These are phyloP conservation scores for Bovichtus variegatus DNA, from an alignment of 2,797 vertebrate species.

Conservation along the genomic window DNA sequence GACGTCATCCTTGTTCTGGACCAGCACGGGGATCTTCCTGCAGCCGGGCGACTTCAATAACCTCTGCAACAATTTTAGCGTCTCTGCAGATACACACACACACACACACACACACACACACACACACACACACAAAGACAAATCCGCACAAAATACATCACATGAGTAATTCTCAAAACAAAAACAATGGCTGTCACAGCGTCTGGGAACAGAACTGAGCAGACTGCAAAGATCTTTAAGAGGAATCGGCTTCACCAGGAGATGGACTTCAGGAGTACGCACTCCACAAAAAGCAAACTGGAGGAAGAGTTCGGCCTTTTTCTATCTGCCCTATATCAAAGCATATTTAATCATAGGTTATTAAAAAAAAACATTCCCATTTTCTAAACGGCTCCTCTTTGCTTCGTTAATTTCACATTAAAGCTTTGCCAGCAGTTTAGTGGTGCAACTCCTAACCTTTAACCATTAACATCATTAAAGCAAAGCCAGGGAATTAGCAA, in stretches of 20 bases:
- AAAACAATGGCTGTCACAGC: conserved; percentile 1
- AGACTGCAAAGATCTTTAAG: neutral
- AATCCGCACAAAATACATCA: neutral
- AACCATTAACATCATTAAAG: conserved; percentile 14
- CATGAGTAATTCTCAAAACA: neutral
- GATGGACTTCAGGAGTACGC: neutral
- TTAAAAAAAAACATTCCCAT: neutral
- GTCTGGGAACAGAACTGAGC: neutral
- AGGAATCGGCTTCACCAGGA: neutral
- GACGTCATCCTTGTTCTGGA: conserved; percentile 98
- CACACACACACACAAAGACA: neutral
- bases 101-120: too few relatives aligned
- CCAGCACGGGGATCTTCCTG: conserved; percentile 97
- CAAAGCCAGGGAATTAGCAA: neutral
- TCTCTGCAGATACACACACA: conserved; percentile 84
- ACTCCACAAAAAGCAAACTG: neutral
- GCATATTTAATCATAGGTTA: conserved; percentile 4
- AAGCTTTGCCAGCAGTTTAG: neutral
- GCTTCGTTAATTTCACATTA: conserved; percentile 24
- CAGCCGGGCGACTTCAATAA: conserved; percentile 97
- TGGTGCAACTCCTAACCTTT: too few relatives aligned
- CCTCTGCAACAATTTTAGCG: conserved; percentile 94
- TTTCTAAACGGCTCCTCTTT: conserved; percentile 15
- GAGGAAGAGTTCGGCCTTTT: neutral
- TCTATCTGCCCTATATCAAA: neutral